Evolutionary conservation across 2,888 invertebrate species (phyloP).

Genomic region (Thecophora atra): DNA sequence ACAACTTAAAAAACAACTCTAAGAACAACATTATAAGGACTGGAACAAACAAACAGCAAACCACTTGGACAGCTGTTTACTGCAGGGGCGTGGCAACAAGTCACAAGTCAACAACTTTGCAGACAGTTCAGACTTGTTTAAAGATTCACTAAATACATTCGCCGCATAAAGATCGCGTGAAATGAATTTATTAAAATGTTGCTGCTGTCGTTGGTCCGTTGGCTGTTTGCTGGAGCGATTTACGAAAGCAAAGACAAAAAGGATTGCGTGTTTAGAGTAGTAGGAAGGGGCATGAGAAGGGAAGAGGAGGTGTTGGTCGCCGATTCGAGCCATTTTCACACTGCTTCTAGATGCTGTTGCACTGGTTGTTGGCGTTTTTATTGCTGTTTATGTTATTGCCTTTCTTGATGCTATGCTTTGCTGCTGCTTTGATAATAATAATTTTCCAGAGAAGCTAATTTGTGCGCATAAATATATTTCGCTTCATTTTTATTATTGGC

Average conservation of each 20-base stretch:
- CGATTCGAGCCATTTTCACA: too few species aligned
- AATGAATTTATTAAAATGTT: slow-evolving; percentile 30
- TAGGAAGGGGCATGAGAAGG: background rate
- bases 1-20: too few species aligned
- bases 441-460: background rate
- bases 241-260: too few species aligned
- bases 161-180: slow-evolving; percentile 31
- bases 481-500: slow-evolving; percentile 21
- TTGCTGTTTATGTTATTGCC: slow-evolving; percentile 13
- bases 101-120: too few species aligned
- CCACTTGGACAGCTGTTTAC: too few species aligned
- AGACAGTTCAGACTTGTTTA: too few species aligned
- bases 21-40: too few species aligned
- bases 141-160: background rate
- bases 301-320: background rate
- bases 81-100: too few species aligned
- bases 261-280: background rate
- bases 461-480: slow-evolving; percentile 12
- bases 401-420: slow-evolving; percentile 1
- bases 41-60: too few species aligned
- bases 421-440: background rate
- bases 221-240: too few species aligned
- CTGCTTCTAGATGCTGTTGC: background rate
- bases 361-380: background rate
- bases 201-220: too few species aligned